Percentiles rank a stretch among this genome's conserved stretches.
phyloP scores from a whole-genome alignment of 2,797 vertebrate species.

The Varecia variegata region DNA sequence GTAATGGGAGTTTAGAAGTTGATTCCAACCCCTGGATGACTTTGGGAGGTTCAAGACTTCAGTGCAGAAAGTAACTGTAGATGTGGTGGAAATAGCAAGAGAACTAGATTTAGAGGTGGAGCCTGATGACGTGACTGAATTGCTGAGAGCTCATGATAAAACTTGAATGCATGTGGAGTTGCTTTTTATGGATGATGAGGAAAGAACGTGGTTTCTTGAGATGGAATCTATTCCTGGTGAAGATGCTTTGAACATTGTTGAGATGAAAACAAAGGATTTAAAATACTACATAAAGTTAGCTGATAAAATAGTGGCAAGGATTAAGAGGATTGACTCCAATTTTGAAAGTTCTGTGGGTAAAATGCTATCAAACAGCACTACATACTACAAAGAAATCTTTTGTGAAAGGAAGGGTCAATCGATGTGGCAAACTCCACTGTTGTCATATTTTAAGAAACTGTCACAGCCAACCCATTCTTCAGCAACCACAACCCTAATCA shows the following conservation, averaged over 20 bases:
- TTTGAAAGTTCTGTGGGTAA: background rate
- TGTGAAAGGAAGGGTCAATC: background rate
- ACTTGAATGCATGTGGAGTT: background rate
- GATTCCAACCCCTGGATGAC: background rate
- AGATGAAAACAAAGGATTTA: background rate
- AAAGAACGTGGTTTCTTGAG: background rate
- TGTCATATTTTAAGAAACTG: background rate
- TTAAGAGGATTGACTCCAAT: background rate
- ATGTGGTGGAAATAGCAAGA: background rate
- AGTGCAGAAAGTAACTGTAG: background rate
- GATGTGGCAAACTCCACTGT: background rate
- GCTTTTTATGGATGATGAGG: background rate
- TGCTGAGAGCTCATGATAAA: background rate
- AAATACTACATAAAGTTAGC: background rate
- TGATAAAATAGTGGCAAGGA: background rate
- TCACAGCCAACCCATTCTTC: background rate
- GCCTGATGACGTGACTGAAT: background rate
- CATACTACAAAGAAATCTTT: background rate
- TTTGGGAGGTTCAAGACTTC: background rate
- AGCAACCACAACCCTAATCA: background rate
- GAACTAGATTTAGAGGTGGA: background rate
- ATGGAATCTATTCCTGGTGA: background rate
- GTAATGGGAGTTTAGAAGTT: background rate
- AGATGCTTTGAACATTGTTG: background rate
- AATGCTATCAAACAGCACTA: background rate